Base-by-base conservation (phyloP, 2,113 vertebrate genomes). In the Phasianus colchicus region DNA sequence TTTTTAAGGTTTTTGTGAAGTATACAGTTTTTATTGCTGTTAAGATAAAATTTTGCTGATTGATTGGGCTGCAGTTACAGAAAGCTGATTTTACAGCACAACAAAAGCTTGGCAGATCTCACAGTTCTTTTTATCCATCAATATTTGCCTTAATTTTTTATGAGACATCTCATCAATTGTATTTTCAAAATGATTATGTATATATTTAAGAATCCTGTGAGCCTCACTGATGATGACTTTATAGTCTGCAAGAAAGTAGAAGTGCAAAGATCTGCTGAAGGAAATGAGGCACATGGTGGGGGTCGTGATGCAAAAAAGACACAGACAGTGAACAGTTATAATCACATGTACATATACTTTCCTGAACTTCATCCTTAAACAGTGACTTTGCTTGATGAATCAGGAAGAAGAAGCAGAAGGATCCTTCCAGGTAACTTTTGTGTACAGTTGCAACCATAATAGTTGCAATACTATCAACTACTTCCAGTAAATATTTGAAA, bases 61-160 rank as follows among this genome's bases (percentile, higher is more conserved):
- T 78, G 14, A 72, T 76, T 77, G 57, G 3, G 20, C 79, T 90
- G 61, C 18, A 54, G 78, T 75, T 80, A 69, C 50, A 86, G 52
- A 80, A 83, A 43, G 11, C 20, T 78, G 57, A 91, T 83, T 94
- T 89, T 83, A 84, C 58, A 86, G 45, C 45, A 65, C 55, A 22
- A 10, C 0, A 0, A 30, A 40, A 86, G 13, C 80, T 86, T 94
- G 75, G 63, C 57, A 89, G 77, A 55, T 66, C 48, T 30, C 47
- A 72, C 80, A 73, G 58, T 29, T 34, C 3, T 85, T 90, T 71
- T 67, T 54, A 16, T 30, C 34, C 66, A 67, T 92, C 79, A 72
- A 70, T 93, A 83, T 78, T 92, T 84, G 34, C 75, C 22, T 87
- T 6, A 7, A 12, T 52, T 90, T 94, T 91, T 83, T 30, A 64